Evolutionary conservation across 64 coral and sea anemone genomes (phyloP), one percentile per base, ranked within the genome.

Genomic region (Montipora sp.): DNA sequence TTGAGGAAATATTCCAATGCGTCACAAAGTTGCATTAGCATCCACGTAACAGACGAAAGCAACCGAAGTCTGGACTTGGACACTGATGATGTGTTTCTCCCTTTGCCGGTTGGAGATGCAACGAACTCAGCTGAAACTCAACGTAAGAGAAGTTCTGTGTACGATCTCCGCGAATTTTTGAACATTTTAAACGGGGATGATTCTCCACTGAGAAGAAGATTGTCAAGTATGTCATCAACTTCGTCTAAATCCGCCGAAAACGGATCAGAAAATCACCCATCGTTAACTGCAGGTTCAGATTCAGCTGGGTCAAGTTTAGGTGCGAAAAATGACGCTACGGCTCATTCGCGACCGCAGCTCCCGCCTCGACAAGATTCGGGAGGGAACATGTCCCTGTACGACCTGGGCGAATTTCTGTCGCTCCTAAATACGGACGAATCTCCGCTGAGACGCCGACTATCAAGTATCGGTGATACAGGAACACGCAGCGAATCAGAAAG

Each of bases 401-500:
- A 97, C 75, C 95, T 97, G 8, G 90, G 89, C 0, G 95, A 97
- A 49, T 97, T 97, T 89, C 77, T 97, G 55, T 80, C 69, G 20
- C 18, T 94, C 21, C 63, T 94, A 5, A 94, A 97, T 48, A 87
- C 84, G 0, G 95, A 97, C 47, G 95, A 96, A 13, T 93, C 95
- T 4, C 95, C 95, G 9, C 65, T 96, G 24, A 90, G 95, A 80
- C 76, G 95, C 13, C 75, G 91, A 20, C 76, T 96, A 44, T 97
- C 95, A 4, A 94, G 92, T 24, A 82, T 81, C 5, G 72, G 59
- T 16, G 77, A 91, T 21, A 14, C 48, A 4, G 89, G 49, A 22
- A 43, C 78, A 16, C 21, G 61, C 12, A 48, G 59, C 23, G 67
- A 79, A 43, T 91, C 92, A 10, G 83, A 73, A 24, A 76, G 73